phyloP scores from a whole-genome alignment of 2,888 invertebrate genomes.

The Euplexia lucipara region DNA sequence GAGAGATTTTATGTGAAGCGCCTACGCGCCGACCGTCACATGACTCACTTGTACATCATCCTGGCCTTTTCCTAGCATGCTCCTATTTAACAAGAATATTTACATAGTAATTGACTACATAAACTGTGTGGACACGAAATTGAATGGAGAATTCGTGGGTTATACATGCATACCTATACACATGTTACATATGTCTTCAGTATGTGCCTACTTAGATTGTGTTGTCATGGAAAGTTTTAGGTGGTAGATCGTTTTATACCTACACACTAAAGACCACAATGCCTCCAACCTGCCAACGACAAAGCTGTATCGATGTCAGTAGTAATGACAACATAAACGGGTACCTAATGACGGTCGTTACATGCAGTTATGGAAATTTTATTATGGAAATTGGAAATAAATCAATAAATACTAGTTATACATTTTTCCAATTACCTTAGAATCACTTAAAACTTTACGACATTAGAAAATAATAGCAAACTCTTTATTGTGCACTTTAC shows the following conservation, averaged over 20 bases:
- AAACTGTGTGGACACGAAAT: conserved; percentile 28
- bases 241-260: neutral
- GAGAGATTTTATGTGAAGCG: conserved; percentile 90
- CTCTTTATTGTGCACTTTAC: too few species aligned
- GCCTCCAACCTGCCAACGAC: neutral
- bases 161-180: neutral
- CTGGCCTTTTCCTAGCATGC: conserved; percentile 47
- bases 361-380: neutral
- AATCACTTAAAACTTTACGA: too few species aligned
- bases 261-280: neutral
- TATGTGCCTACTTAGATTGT: neutral
- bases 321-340: neutral
- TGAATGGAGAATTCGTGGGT: conserved; percentile 25
- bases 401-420: too few species aligned
- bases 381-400: neutral
- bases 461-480: too few species aligned
- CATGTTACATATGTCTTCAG: neutral
- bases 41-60: conserved; percentile 78
- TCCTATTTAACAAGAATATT: conserved; percentile 45
- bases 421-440: too few species aligned
- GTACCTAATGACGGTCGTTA: neutral
- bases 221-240: conserved; percentile 19
- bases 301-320: neutral
- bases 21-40: conserved; percentile 85
- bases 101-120: conserved; percentile 49